These are phyloP conservation scores for Plotosus lineatus DNA, from an alignment of 2,113 vertebrate genomes.

Conservation along the genomic window DNA sequence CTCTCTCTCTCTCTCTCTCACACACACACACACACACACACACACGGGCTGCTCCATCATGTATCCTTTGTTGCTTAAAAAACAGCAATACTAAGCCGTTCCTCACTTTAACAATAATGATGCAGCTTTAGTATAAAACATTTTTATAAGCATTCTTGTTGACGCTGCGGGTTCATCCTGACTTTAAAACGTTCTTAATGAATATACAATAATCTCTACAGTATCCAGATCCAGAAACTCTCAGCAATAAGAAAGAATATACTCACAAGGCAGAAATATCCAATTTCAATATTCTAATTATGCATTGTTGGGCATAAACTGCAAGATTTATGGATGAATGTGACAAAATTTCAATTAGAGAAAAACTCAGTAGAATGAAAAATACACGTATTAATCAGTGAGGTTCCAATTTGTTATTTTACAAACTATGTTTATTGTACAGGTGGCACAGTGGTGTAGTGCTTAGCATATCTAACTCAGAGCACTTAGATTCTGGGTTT, in stretches of 20 bases:
- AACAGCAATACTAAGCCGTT: not conserved
- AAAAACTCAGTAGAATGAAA: not conserved
- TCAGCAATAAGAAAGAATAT: not conserved
- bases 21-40: not conserved
- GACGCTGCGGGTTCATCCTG: conserved; percentile 14
- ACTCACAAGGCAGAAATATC: not conserved
- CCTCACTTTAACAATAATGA: conserved; percentile 9
- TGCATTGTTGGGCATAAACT: not conserved
- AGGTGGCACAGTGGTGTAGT: too few relatives aligned
- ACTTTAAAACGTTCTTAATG: not conserved
- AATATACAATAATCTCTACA: not conserved
- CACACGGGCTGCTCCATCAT: not conserved
- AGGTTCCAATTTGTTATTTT: not conserved
- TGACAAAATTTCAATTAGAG: not conserved
- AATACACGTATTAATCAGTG: not conserved
- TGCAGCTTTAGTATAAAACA: conserved; percentile 1
- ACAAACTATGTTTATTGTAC: too few relatives aligned
- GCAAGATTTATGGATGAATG: not conserved
- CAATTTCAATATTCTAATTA: not conserved
- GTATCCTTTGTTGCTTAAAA: not conserved
- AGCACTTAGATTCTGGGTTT: too few relatives aligned
- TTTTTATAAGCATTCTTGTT: not conserved
- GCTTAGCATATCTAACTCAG: too few relatives aligned
- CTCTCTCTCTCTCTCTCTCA: too few relatives aligned
- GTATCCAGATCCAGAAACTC: not conserved